These are phyloP conservation scores for Puffinus mauretanicus DNA, from an alignment of 2,113 vertebrate species.

Conservation along the genomic window DNA sequence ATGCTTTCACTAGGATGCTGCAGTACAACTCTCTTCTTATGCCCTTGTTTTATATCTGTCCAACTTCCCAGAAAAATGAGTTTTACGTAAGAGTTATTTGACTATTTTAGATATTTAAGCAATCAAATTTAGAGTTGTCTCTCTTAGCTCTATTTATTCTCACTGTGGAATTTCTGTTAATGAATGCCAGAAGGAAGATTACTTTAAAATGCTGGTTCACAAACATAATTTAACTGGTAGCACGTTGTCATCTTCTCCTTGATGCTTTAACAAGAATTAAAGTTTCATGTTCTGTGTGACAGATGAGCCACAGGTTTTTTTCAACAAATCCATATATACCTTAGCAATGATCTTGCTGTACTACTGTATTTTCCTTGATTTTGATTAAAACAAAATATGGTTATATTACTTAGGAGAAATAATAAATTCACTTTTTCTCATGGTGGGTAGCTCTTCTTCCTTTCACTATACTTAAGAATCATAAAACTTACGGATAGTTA, in stretches of 20 bases:
- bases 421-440: not conserved
- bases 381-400: not conserved
- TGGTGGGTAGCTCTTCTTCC: not conserved
- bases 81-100: not conserved
- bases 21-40: not conserved
- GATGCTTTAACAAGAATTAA: not conserved
- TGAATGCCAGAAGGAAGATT: not conserved
- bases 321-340: not conserved
- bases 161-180: not conserved
- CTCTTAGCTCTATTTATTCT: not conserved
- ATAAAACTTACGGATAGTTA: not conserved
- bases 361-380: not conserved
- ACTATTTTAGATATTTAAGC: not conserved
- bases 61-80: not conserved
- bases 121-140: not conserved
- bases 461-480: not conserved
- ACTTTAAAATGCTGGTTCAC: not conserved
- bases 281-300: not conserved
- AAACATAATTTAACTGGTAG: not conserved
- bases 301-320: not conserved
- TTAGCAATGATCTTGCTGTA: not conserved
- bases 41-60: not conserved
- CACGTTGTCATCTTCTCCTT: not conserved
- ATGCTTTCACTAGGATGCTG: fast-evolving
- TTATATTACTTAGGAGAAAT: not conserved